Percentiles rank a stretch among this genome's conserved stretches.
phyloP scores from a whole-genome alignment of 2,797 vertebrate species.

The Trachurus trachurus region DNA sequence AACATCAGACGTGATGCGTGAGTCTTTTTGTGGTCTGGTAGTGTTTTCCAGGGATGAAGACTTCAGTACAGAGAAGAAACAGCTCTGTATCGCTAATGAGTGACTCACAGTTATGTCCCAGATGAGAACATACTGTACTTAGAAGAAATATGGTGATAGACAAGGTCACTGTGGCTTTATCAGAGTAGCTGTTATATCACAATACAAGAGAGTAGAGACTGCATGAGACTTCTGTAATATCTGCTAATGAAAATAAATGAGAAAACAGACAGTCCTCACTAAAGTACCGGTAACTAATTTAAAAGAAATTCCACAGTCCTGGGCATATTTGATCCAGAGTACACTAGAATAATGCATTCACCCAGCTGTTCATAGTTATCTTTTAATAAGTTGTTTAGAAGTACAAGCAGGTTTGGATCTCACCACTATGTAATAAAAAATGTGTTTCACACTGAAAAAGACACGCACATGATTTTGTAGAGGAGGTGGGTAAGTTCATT shows the following conservation, averaged over 20 bases:
- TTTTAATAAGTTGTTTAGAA: constrained; percentile 7
- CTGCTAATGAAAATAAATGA: constrained; percentile 5
- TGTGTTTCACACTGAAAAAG: background rate
- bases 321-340: background rate
- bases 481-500: background rate
- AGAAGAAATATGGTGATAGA: constrained; percentile 34
- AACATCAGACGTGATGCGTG: constrained; percentile 19
- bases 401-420: background rate
- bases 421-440: background rate
- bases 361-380: background rate
- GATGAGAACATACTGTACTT: constrained; percentile 56
- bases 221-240: background rate
- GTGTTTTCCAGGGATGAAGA: constrained; percentile 20
- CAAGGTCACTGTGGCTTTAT: constrained; percentile 18
- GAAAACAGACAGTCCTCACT: background rate
- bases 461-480: background rate
- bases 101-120: constrained; percentile 36
- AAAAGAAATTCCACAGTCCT: background rate
- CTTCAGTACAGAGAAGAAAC: constrained; percentile 18
- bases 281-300: background rate
- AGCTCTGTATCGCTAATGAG: constrained; percentile 34
- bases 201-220: constrained; percentile 4
- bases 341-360: background rate
- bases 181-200: constrained; percentile 6
- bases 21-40: constrained; percentile 23